These are phyloP conservation scores for Pteropus rufus DNA, from an alignment of 2,797 vertebrate genomes.

Conservation along the genomic window DNA sequence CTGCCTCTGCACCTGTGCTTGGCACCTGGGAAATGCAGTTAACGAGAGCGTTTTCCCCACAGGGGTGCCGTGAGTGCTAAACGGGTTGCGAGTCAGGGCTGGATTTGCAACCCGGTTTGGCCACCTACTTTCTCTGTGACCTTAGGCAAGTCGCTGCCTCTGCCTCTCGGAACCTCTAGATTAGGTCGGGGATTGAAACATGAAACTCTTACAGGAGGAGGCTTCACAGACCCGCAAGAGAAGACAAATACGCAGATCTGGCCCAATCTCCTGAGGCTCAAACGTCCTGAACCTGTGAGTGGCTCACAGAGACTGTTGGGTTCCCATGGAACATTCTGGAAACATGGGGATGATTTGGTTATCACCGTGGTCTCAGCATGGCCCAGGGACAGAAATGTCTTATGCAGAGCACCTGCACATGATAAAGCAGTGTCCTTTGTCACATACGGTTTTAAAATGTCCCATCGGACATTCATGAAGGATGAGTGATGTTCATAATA, in stretches of 20 bases:
- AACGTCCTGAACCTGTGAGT: neutral
- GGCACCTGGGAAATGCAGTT: neutral
- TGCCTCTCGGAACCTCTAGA: neutral
- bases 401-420: neutral
- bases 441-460: neutral
- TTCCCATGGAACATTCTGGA: neutral
- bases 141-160: neutral
- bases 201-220: neutral
- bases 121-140: neutral
- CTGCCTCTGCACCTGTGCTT: neutral
- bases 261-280: neutral
- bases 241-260: neutral
- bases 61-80: neutral
- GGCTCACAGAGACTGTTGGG: neutral
- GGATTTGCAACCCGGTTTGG: neutral
- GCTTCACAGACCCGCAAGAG: neutral
- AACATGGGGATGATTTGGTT: neutral
- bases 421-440: neutral
- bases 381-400: neutral
- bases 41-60: rapidly evolving
- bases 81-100: neutral
- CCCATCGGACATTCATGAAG: neutral
- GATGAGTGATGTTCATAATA: neutral
- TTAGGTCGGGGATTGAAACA: rapidly evolving
- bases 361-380: neutral